These are phyloP conservation scores for Leptosomus discolor DNA, from an alignment of 2,113 vertebrate species.

Conservation along the genomic window DNA sequence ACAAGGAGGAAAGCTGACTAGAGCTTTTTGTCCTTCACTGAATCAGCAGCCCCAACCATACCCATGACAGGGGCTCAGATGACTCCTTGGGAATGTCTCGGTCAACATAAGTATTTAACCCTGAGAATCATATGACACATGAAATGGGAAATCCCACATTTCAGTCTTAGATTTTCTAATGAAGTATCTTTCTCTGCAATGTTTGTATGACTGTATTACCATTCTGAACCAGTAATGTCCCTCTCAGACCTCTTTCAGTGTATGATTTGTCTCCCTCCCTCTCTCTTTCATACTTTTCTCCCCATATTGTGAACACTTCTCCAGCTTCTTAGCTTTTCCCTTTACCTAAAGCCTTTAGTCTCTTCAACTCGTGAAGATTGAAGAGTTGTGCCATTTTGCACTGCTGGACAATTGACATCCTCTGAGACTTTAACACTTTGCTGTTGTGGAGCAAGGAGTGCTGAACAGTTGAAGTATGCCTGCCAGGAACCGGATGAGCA, in stretches of 20 bases:
- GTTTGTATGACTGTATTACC: not conserved
- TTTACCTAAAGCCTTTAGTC: not conserved
- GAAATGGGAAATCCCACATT: not conserved
- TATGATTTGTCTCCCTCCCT: not conserved
- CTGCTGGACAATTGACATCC: not conserved
- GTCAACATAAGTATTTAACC: not conserved
- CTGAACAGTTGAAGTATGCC: not conserved
- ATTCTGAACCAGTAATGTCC: not conserved
- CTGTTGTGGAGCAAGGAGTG: not conserved
- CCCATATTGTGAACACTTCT: not conserved
- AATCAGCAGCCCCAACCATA: not conserved
- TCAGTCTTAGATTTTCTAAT: not conserved
- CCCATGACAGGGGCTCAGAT: not conserved
- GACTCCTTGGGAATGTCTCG: not conserved
- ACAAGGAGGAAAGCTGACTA: not conserved
- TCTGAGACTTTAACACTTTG: not conserved
- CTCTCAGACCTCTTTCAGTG: not conserved
- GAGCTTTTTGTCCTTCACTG: not conserved
- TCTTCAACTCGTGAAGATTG: not conserved
- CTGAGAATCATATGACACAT: not conserved
- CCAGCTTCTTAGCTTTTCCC: not conserved
- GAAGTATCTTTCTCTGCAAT: not conserved
- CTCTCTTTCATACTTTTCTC: not conserved
- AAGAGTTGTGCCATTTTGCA: not conserved
- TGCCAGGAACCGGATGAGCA: not conserved